phyloP scores from a whole-genome alignment of 1,140 invertebrate species.

The Andricus grossulariae region DNA sequence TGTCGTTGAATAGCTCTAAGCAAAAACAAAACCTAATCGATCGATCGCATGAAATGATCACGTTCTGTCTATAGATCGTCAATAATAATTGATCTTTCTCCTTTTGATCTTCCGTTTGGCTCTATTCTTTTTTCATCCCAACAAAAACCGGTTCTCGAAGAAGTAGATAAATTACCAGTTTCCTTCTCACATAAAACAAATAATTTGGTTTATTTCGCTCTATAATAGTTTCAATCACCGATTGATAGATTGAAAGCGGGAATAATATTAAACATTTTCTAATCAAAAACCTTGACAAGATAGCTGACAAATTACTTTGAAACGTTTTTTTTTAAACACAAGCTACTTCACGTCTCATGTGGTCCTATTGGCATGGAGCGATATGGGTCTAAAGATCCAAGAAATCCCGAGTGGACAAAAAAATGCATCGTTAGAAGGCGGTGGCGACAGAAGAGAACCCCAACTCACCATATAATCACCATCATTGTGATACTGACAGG shows the following conservation, averaged over 20 bases:
- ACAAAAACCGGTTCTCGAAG: background rate
- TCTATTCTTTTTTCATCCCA: background rate
- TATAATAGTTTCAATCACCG: background rate
- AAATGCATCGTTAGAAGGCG: background rate
- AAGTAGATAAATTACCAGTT: background rate
- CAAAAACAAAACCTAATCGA: slow-evolving; percentile 13
- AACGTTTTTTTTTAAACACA: no score
- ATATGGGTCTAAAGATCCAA: no score
- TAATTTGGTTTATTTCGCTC: background rate
- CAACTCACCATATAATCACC: slow-evolving; percentile 31
- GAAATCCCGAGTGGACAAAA: background rate
- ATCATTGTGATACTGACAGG: slow-evolving; percentile 38
- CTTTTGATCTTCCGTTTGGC: background rate
- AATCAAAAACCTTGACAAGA: no score
- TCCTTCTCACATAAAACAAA: background rate
- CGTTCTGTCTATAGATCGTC: background rate
- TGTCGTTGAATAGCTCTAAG: background rate
- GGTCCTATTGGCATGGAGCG: no score
- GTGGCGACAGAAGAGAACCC: slow-evolving; percentile 6
- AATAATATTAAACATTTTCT: background rate
- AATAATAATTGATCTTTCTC: slow-evolving; percentile 12
- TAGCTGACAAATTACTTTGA: no score
- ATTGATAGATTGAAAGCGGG: background rate
- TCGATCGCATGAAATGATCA: slow-evolving; percentile 21
- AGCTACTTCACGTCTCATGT: no score